Evolutionary conservation across 1,140 invertebrate species (phyloP), one percentile per base, ranked within the genome.

Genomic region (Apolygus lucorum): DNA sequence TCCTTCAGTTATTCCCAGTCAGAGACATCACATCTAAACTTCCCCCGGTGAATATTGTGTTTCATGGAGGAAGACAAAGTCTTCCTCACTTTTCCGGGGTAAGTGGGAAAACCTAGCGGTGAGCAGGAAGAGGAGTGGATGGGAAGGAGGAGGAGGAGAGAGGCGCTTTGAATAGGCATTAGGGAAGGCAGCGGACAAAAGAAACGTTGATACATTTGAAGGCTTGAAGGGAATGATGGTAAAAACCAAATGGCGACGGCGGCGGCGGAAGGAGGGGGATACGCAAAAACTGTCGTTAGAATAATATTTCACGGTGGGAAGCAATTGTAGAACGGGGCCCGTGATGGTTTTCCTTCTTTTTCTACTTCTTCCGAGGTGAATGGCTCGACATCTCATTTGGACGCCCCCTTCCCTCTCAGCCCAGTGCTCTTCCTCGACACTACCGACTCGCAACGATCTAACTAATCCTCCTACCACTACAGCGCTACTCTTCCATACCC

Each of bases 251-350:
- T 28, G n/a, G 64, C 29, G 17, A 27, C 22, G 26, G n/a, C n/a
- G n/a, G n/a, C n/a, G n/a, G n/a, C n/a, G n/a, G n/a, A n/a, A n/a
- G n/a, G n/a, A 27, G 26, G 27, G 64, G 28, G 26, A 34, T 66
- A 66, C 64, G 64, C 64, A 66, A 66, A 66, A 66, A 66, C 27
- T 66, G 64, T 66, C 64, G 64, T 66, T 66, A 66, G 64, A 66
- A 66, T 66, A 66, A 66, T 66, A 66, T 66, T 66, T 66, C 64
- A 66, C 64, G 64, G 64, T 66, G 64, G 64, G 64, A 66, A 66
- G 64, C 64, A 66, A 66, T 66, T 66, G 64, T 34, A 66, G 28
- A 66, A 28, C 29, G 64, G 54, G 28, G 64, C 64, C 64, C 64
- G 26, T 66, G 64, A 66, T 42, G 64, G 64, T 66, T 66, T 66